Percentiles rank a stretch among this genome's conserved stretches.
Evolutionary conservation across 2,888 invertebrate species (phyloP).

Genomic region (Agonopterix arenella): DNA sequence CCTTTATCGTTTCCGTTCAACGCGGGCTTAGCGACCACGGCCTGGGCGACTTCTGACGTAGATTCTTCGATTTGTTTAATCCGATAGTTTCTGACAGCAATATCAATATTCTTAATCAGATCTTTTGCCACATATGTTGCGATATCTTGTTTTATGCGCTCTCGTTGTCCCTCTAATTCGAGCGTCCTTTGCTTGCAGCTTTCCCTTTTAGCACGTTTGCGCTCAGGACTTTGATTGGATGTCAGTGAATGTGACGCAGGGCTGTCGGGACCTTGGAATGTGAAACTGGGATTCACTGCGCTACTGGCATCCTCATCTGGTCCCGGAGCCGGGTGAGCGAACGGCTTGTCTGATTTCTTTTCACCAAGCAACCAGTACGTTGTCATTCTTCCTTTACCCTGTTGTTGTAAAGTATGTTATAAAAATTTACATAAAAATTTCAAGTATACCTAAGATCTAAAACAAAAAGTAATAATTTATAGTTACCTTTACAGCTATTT

Average conservation of each 20-base stretch:
- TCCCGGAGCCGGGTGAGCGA: slow-evolving; percentile 8
- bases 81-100: slow-evolving; percentile 57
- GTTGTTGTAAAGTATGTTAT: slow-evolving; percentile 38
- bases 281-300: slow-evolving; percentile 57
- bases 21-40: slow-evolving; percentile 30
- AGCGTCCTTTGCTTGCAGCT: slow-evolving; percentile 14
- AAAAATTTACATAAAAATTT: slow-evolving; percentile 15
- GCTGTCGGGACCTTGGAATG: slow-evolving; percentile 68
- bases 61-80: slow-evolving; percentile 39
- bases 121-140: slow-evolving; percentile 68
- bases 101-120: slow-evolving; percentile 64
- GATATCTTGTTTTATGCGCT: slow-evolving; percentile 66
- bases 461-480: background rate
- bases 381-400: slow-evolving; percentile 93
- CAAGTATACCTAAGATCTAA: background rate
- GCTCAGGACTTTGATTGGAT: slow-evolving; percentile 12
- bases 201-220: background rate
- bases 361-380: slow-evolving; percentile 94
- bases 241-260: slow-evolving; percentile 60
- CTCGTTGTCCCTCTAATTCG: slow-evolving; percentile 55
- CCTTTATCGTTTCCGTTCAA: slow-evolving; percentile 34
- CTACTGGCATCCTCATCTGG: slow-evolving; percentile 25
- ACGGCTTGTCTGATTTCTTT: slow-evolving; percentile 41
- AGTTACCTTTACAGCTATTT: slow-evolving; percentile 92
- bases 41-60: slow-evolving; percentile 22